phyloP scores from a whole-genome alignment of 2,888 invertebrate species.

The Zygothrica quintamaculata region DNA sequence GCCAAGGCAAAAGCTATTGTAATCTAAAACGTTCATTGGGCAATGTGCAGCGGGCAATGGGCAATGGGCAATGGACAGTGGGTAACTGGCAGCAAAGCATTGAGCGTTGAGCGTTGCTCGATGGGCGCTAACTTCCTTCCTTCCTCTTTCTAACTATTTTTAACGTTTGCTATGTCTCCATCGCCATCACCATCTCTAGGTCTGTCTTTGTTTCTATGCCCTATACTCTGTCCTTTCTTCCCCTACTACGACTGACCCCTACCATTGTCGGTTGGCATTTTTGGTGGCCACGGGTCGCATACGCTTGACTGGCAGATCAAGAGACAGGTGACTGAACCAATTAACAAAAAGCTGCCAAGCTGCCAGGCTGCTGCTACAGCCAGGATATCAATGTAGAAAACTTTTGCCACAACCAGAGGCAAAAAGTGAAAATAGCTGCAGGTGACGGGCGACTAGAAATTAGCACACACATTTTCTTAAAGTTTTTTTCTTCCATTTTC shows the following conservation, averaged over 20 bases:
- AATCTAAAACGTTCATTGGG: conserved; percentile 80
- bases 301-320: conserved; percentile 79
- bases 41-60: conserved; percentile 41
- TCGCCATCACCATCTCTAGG: conserved; percentile 11
- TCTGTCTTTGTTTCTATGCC: conserved; percentile 7
- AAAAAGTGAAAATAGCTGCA: conserved; percentile 71
- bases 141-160: no score
- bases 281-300: conserved; percentile 66
- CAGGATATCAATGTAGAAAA: conserved; percentile 36
- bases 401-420: conserved; percentile 50
- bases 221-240: conserved; percentile 9
- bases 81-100: background rate
- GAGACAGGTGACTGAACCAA: conserved; percentile 83
- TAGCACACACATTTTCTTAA: conserved; percentile 69
- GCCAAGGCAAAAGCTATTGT: conserved; percentile 66
- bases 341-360: conserved; percentile 79
- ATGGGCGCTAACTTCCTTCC: conserved; percentile 61
- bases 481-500: conserved; percentile 23
- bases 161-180: conserved; percentile 36
- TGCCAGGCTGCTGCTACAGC: no score
- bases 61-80: conserved; percentile 1
- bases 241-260: conserved; percentile 33
- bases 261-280: conserved; percentile 17
- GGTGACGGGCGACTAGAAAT: conserved; percentile 75
- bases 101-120: conserved; percentile 19